Percentiles rank a stretch among this genome's conserved stretches.
Evolutionary conservation across 2,797 vertebrate genomes (phyloP).

Genomic region (Limosa lapponica): DNA sequence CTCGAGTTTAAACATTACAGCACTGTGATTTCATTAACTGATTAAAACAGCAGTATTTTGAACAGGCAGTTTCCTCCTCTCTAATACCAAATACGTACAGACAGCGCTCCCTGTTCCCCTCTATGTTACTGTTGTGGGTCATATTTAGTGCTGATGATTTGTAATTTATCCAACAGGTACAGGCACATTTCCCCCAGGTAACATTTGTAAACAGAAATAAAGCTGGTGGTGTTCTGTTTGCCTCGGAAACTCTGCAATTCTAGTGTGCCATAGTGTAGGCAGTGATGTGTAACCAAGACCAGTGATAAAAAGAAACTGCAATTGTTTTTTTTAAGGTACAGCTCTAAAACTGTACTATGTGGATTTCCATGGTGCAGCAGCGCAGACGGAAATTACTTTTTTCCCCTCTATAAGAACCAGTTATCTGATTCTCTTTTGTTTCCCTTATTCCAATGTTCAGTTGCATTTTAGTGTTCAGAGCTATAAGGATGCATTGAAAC

Average conservation of each 20-base stretch:
- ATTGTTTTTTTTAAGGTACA: conserved; percentile 34
- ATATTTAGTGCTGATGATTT: conserved; percentile 58
- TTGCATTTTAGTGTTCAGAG: conserved; percentile 74
- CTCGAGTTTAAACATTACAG: not conserved
- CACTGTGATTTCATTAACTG: not conserved
- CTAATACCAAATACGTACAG: not conserved
- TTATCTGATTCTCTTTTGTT: conserved; percentile 72
- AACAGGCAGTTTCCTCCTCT: not conserved
- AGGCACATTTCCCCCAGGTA: conserved; percentile 68
- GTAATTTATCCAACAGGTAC: conserved; percentile 68
- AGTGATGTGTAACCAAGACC: conserved; percentile 53
- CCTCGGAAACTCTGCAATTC: conserved; percentile 63
- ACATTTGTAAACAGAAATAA: conserved; percentile 74
- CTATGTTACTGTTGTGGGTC: conserved; percentile 28
- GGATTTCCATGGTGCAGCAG: conserved; percentile 40
- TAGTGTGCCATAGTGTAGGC: conserved; percentile 27
- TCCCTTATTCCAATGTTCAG: conserved; percentile 71
- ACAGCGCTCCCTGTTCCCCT: not conserved
- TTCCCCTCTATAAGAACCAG: conserved; percentile 28
- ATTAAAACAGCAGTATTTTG: not conserved
- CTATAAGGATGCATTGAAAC: conserved; percentile 75
- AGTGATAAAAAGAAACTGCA: conserved; percentile 68
- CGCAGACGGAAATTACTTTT: conserved; percentile 35
- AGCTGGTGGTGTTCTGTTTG: conserved; percentile 54
- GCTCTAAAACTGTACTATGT: conserved; percentile 49